A percentile compares a stretch with the other conserved stretches of the same genome.
phyloP scores from a whole-genome alignment of 2,888 invertebrate species.

The Colostygia pectinataria region DNA sequence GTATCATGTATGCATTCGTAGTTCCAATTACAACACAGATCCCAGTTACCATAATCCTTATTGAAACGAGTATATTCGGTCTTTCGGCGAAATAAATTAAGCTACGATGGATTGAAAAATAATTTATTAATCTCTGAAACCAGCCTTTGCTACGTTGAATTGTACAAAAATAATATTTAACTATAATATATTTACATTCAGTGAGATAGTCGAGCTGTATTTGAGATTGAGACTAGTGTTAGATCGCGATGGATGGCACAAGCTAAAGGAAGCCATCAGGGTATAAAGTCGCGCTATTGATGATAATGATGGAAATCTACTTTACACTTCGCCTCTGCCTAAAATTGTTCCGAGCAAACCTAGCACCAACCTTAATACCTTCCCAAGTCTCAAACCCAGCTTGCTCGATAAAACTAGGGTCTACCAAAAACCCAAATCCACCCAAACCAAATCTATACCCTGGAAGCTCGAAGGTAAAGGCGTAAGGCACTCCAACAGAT shows the following conservation, averaged over 20 bases:
- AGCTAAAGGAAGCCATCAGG: no score
- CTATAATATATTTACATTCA: no score
- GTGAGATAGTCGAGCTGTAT: no score
- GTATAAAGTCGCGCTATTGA: no score
- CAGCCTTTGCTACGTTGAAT: neutral
- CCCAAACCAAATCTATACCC: conserved; percentile 52
- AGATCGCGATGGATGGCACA: no score
- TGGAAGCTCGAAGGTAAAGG: conserved; percentile 86
- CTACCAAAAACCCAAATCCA: conserved; percentile 80
- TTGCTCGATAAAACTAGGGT: conserved; percentile 78
- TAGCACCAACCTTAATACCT: conserved; percentile 75
- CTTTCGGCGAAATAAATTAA: neutral
- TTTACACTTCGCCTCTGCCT: conserved; percentile 24
- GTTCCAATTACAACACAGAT: conserved; percentile 5
- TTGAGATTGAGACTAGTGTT: no score
- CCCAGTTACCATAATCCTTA: conserved; percentile 6
- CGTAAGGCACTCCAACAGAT: conserved; percentile 72
- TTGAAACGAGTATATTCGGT: conserved; percentile 1
- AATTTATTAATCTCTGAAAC: conserved; percentile 1
- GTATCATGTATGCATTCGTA: no score
- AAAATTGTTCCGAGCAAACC: conserved; percentile 51
- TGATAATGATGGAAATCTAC: neutral
- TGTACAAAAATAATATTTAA: neutral
- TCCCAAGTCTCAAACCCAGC: conserved; percentile 85
- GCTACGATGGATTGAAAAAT: neutral